Evolutionary conservation across 2,797 vertebrate genomes (phyloP).

Genomic region (Scomberomorus guttatus): DNA sequence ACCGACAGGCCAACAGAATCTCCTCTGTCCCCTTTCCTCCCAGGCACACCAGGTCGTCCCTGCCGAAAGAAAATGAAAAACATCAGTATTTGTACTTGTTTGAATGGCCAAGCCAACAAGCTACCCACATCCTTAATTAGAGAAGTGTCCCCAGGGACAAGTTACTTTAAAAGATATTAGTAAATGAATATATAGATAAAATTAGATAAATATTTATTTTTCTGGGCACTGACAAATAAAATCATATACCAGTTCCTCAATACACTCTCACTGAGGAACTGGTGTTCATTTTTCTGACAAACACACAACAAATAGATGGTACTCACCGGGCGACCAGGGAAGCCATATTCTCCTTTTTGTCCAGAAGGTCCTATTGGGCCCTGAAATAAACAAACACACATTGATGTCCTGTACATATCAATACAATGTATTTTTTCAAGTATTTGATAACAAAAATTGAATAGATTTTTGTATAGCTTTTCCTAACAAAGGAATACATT

Average conservation of each 20-base stretch:
- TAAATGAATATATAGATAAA: background rate
- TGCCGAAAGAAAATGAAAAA: conserved; percentile 59
- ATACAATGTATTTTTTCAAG: background rate
- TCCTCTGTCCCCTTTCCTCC: conserved; percentile 91
- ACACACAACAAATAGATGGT: background rate
- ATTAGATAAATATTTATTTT: background rate
- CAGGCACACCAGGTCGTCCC: conserved; percentile 92
- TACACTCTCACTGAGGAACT: background rate
- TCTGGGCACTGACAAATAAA: background rate
- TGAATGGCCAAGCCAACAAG: background rate
- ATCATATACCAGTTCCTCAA: background rate
- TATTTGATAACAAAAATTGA: background rate
- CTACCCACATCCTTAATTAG: background rate
- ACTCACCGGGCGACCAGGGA: conserved; percentile 93
- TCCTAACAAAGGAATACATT: background rate
- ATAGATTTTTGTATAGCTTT: background rate
- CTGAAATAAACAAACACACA: conserved; percentile 75
- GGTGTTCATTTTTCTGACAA: background rate
- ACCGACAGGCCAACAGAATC: conserved; percentile 83
- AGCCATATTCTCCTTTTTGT: conserved; percentile 94
- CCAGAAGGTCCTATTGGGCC: conserved; percentile 91
- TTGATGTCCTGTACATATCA: background rate
- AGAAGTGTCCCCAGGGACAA: background rate
- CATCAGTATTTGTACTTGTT: background rate
- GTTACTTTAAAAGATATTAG: background rate